Evolutionary conservation across 2,113 vertebrate species (phyloP).

Genomic region (Glaucidium brasilianum): DNA sequence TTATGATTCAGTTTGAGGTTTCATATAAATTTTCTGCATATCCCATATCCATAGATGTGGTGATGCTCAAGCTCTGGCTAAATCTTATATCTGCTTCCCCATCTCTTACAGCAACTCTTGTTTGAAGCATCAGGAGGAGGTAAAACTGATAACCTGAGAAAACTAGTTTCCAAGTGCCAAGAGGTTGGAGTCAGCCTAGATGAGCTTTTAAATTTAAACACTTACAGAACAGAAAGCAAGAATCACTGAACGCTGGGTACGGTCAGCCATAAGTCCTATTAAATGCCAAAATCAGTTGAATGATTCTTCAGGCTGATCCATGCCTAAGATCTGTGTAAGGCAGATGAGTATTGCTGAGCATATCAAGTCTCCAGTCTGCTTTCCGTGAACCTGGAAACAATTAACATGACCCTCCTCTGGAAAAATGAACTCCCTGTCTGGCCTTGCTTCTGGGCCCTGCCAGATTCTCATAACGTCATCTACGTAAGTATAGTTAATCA

Average conservation of each 20-base stretch:
- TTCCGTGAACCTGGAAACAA: conserved; percentile 75
- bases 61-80: conserved; percentile 75
- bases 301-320: conserved; percentile 80
- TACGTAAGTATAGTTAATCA: conserved; percentile 98
- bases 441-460: conserved; percentile 83
- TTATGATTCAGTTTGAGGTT: conserved; percentile 81
- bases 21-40: conserved; percentile 79
- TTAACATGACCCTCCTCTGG: conserved; percentile 76
- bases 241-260: conserved; percentile 80
- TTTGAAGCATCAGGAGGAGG: conserved; percentile 93
- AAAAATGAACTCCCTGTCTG: conserved; percentile 84
- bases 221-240: conserved; percentile 84
- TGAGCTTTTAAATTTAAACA: conserved; percentile 91
- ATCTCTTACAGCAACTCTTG: conserved; percentile 91
- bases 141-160: conserved; percentile 91
- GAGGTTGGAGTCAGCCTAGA: conserved; percentile 95
- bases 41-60: conserved; percentile 84
- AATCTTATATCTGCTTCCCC: conserved; percentile 85
- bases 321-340: conserved; percentile 77
- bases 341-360: conserved; percentile 78
- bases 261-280: conserved; percentile 77
- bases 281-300: conserved; percentile 85
- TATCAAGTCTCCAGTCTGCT: conserved; percentile 76
- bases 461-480: conserved; percentile 86
- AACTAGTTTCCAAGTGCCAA: conserved; percentile 91